Conservation (phyloP, 2,888 invertebrate genomes). For the Carpatolechia fugitivella region DNA sequence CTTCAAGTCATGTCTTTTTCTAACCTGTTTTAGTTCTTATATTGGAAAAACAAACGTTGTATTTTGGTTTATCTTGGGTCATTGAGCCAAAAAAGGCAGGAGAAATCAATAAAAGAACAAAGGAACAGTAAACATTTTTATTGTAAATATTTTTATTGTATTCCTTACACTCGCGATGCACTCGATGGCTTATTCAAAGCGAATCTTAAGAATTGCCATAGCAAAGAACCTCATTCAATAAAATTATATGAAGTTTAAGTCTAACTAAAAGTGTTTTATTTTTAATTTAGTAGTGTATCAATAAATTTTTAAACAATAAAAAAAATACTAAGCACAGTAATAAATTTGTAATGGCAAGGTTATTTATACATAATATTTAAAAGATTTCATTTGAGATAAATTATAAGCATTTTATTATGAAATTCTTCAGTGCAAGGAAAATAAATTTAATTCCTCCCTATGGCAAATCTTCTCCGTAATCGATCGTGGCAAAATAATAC, state of each 20-base stretch:
- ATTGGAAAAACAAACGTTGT: too few species aligned
- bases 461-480: constrained; percentile 45
- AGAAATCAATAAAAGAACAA: constrained; percentile 49
- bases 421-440: too few species aligned
- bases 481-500: constrained; percentile 47
- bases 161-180: constrained; percentile 68
- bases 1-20: too few species aligned
- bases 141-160: constrained; percentile 78
- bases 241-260: neutral
- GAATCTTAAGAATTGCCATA: constrained; percentile 46
- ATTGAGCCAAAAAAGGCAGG: neutral
- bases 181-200: constrained; percentile 56
- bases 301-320: too few species aligned
- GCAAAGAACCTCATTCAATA: constrained; percentile 19
- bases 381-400: too few species aligned
- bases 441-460: constrained; percentile 27
- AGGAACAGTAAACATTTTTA: constrained; percentile 77
- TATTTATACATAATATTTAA: too few species aligned
- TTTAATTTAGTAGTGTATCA: neutral
- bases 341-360: neutral
- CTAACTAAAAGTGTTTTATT: neutral
- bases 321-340: too few species aligned
- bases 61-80: too few species aligned
- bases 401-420: too few species aligned
- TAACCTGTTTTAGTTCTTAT: too few species aligned